Base-by-base conservation (phyloP, 2,888 invertebrate species). In the Netelia inedita region DNA sequence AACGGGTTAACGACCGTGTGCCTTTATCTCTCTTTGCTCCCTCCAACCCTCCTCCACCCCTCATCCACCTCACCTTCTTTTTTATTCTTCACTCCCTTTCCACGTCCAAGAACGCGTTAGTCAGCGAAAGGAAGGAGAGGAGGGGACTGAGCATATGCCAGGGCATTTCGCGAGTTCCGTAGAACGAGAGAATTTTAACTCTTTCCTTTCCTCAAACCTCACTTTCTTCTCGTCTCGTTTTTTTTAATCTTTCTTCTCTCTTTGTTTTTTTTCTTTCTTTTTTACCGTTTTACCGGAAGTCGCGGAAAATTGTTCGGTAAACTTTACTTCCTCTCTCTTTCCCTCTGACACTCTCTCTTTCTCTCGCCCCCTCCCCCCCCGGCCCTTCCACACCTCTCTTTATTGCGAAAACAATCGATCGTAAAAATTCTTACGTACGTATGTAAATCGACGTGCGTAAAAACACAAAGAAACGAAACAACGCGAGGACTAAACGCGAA, bases 1-100 rank as follows among this genome's bases (percentile, higher is more conserved):
- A 85, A 81, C 81, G 80, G 86, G 86, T 86, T 82, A 85, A 86
- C 86, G 86, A 86, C 86, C 82, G 76, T 78, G 59, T 57, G 63
- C 79, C 65, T 79, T 76, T 86, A 63, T 69, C 82, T 76, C 73
- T 59, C 79, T 68, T 71, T 75, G 65, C 75, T 55, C 75, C 59
- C 16, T 57, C 35, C 71, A 65, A 50, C 35, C 69, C n/a, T n/a
- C 10, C 65, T 50, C 68, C 69, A 41, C 43, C 66, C 9, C 11
- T n/a, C 41, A 11, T 71, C 43, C 72, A 63, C 21, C 19, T 50
- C 61, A 61, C 50, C 28, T 53, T 63, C n/a, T 19, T 63, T 57
- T 50, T n/a, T 71, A 16, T n/a, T 21, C 8, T 61, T 46, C 11
- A 68, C 46, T 19, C 46, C 35, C 19, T 55, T 21, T 41, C 66